Evolutionary conservation across 2,888 invertebrate genomes (phyloP), one percentile per base, ranked within the genome.

Genomic region (Nymphalis urticae): DNA sequence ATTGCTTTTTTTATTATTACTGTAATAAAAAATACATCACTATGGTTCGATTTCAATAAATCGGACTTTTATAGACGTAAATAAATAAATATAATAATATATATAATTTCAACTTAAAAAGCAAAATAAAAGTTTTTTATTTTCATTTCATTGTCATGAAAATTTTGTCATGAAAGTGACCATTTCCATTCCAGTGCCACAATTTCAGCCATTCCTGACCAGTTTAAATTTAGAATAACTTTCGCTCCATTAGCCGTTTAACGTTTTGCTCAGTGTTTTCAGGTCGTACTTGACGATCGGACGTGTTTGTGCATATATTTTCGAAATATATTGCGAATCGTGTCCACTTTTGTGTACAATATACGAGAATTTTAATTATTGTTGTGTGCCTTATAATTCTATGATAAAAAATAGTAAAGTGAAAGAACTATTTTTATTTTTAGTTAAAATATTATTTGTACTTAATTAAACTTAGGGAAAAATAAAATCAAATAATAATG

Each of bases 161-260:
- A 42, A 9, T n/a, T 51, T 10, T 21, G 13, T 42, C 27, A n/a
- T 16, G 13, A 54, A 27, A 54, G 27, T 32, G n/a, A 27, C 7
- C 32, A 27, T 27, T 54, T 32, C 54, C 54, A 54, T 69, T 64
- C 42, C 54, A 24, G 61, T 61, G 60, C 58, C 62, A 47, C 32
- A 68, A 63, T 60, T 72, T 69, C 67, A 65, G 70, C 65, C 65
- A 63, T 62, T 32, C 36, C 50, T 64, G 58, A 50, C 48, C 24
- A 48, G 58, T 69, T 67, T 70, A 72, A 72, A 65, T 72, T 68
- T 72, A 72, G 67, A 66, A 47, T 62, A 48, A 50, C 62, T 69
- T 62, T 65, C 69, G 32, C 54, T 32, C 48, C 68, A 36, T 62
- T 58, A 58, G 51, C 51, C 62, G 65, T 65, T 56, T n/a, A 42